phyloP scores from a whole-genome alignment of 2,113 vertebrate species.

The Epinephelus cyanopodus region DNA sequence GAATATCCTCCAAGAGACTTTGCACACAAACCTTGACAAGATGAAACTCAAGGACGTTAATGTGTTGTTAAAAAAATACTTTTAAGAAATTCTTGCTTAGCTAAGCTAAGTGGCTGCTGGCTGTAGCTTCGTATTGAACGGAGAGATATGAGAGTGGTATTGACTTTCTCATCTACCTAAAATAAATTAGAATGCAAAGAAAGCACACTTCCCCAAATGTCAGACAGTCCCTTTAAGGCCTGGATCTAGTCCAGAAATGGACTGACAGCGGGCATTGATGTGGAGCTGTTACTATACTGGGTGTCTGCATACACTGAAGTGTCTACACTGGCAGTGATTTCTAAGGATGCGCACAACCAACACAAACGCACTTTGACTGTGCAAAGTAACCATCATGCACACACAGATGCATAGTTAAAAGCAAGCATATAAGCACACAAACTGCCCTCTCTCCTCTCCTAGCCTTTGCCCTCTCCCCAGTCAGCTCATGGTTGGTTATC shows the following conservation, averaged over 20 bases:
- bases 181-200: neutral
- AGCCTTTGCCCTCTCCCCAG: conserved; percentile 52
- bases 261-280: neutral
- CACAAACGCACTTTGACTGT: too few relatives aligned
- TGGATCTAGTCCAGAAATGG: neutral
- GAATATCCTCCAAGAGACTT: neutral
- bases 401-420: neutral
- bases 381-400: neutral
- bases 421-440: neutral
- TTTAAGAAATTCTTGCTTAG: neutral
- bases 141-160: neutral
- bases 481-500: conserved; percentile 64
- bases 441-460: conserved; percentile 25
- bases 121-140: neutral
- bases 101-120: neutral
- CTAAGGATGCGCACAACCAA: neutral
- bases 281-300: neutral
- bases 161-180: neutral
- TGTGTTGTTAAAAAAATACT: neutral
- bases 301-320: neutral
- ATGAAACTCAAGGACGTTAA: neutral
- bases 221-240: neutral
- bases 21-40: neutral
- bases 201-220: neutral
- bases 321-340: neutral